Base-by-base conservation (phyloP, 2,797 vertebrate genomes). In the Neosilurus mollespiculum region DNA sequence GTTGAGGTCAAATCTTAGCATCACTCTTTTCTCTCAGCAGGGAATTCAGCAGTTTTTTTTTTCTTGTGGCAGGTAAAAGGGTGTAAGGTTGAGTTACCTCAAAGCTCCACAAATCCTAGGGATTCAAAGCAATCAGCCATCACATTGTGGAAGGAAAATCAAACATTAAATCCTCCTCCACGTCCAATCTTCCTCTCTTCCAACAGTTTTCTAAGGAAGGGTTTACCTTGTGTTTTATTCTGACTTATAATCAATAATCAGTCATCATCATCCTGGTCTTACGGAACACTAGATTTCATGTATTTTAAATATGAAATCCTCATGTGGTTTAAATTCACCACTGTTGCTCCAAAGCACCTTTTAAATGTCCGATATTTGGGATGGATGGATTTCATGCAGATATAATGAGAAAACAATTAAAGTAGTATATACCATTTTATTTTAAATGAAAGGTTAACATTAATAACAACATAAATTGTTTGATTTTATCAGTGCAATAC, bases 111-210 rank as follows among this genome's bases (percentile, higher is more conserved):
- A 87, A 89, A 88, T 89, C 84, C 86, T 8, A 43, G 58, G 84
- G 87, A 89, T 87, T 89, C 79, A 65, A 66, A 88, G 78, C 83
- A 87, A 87, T 88, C 87, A 82, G 81, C 76, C 37, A 11, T 64
- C 82, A 80, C 78, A 76, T 66, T 16, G 78, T 18, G 65, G 69
- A 58, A 85, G 86, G 86, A 73, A 83, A 87, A 88, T 81, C 80
- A 85, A 64, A 81, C 81, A 84, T 80, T 81, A 82, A 62, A 86
- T 64, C 66, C 34, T 80, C 78, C 82, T 85, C 14, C 54, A 53
- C 14, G 71, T 51, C 37, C 84, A 87, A 83, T 81, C 72, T 67
- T 82, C 30, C 72, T 72, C 80, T 85, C n/a, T n/a, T n/a, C n/a
- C n/a, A n/a, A n/a, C n/a, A n/a, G n/a, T n/a, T 65, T 58, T 62